A percentile compares a stretch with the other conserved stretches of the same genome.
These are phyloP conservation scores for Glaucopsyche alexis DNA, from an alignment of 2,888 invertebrate genomes.

Conservation along the genomic window DNA sequence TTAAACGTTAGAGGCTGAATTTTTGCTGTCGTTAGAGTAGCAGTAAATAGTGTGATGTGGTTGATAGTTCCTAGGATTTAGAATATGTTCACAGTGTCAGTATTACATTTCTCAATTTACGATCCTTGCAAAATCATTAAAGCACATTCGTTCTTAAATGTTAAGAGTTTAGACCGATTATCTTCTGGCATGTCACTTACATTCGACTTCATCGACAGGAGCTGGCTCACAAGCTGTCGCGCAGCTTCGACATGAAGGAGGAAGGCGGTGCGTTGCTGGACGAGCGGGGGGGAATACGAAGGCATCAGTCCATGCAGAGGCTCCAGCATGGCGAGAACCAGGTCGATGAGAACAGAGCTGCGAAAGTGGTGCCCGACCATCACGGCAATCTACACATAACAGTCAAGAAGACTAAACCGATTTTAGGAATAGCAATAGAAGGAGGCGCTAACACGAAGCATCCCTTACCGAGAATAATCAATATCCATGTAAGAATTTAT, in stretches of 20 bases:
- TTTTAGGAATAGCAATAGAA: constrained; percentile 97
- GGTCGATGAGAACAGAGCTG: constrained; percentile 73
- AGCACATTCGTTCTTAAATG: not conserved
- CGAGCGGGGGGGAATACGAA: constrained; percentile 82
- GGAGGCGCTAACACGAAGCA: constrained; percentile 98
- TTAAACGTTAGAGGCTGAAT: constrained; percentile 72
- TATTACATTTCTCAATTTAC: constrained; percentile 1
- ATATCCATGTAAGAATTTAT: constrained; percentile 90
- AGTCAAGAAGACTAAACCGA: constrained; percentile 95
- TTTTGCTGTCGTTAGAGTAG: constrained; percentile 74
- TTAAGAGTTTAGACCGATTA: not conserved
- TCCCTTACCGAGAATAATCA: constrained; percentile 96
- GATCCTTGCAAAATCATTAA: constrained; percentile 15
- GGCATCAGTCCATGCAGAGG: constrained; percentile 89
- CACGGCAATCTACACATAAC: constrained; percentile 93
- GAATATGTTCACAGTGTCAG: constrained; percentile 38
- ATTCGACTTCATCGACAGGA: constrained; percentile 80
- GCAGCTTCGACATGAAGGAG: constrained; percentile 94
- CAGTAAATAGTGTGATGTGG: constrained; percentile 73
- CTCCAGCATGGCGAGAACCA: constrained; percentile 81
- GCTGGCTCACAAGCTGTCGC: constrained; percentile 91
- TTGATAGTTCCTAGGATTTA: constrained; percentile 58
- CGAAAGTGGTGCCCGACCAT: constrained; percentile 89
- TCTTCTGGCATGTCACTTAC: not conserved
- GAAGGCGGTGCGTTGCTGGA: constrained; percentile 86